Evolutionary conservation across 2,797 vertebrate genomes (phyloP).

Genomic region (Sebastes matsubarae): DNA sequence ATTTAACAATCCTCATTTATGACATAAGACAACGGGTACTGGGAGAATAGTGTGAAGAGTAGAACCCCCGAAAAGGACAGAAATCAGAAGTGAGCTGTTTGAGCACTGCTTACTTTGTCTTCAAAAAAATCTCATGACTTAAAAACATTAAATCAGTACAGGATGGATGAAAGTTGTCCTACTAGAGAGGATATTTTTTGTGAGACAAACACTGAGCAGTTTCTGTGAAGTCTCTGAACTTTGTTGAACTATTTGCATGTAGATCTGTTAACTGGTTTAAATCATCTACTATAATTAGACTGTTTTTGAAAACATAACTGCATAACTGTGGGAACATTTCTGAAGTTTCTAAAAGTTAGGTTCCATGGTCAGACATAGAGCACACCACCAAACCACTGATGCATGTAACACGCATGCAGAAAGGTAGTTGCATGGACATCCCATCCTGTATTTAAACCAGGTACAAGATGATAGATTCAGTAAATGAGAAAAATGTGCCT

Average conservation of each 20-base stretch:
- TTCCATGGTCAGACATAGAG: background rate
- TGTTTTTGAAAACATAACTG: background rate
- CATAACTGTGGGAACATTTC: background rate
- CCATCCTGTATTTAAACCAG: too few relatives aligned
- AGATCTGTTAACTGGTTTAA: background rate
- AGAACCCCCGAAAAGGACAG: constrained; percentile 12
- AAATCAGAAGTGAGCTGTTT: background rate
- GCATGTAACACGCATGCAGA: background rate
- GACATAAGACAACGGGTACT: constrained; percentile 43
- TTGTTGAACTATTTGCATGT: background rate
- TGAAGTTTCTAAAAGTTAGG: background rate
- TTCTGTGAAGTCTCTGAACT: too few relatives aligned
- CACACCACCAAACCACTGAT: background rate
- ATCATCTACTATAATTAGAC: background rate
- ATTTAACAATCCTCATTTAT: background rate
- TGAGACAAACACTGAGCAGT: too few relatives aligned
- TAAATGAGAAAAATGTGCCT: too few relatives aligned
- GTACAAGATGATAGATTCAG: too few relatives aligned
- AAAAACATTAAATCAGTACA: background rate
- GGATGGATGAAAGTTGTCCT: background rate
- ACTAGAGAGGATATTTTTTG: background rate
- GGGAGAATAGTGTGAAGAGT: constrained; percentile 29
- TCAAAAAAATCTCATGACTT: background rate
- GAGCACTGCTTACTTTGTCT: background rate
- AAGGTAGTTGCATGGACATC: background rate